phyloP scores from a whole-genome alignment of 2,113 vertebrate species.

The Oreochromis aureus region DNA sequence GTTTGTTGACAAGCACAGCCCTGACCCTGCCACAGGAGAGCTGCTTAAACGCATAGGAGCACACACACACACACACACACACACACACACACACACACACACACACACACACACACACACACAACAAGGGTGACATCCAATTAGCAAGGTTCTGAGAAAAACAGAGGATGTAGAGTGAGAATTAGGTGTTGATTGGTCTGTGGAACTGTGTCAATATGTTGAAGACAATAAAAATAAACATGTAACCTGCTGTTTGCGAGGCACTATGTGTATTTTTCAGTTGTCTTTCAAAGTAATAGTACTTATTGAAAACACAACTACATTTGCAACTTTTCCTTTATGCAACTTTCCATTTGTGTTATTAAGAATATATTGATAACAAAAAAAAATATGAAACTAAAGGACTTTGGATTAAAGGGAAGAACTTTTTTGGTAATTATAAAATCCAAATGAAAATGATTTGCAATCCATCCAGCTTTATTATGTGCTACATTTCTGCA shows the following conservation, averaged over 20 bases:
- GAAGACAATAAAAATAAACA: background rate
- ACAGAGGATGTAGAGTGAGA: background rate
- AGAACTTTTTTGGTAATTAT: background rate
- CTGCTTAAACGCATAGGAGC: background rate
- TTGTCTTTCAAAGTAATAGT: background rate
- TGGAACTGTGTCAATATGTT: background rate
- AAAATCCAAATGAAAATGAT: background rate
- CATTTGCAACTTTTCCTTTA: background rate
- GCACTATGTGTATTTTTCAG: background rate
- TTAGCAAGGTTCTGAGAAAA: slow-evolving; percentile 10
- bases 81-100: background rate
- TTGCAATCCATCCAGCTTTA: background rate
- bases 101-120: background rate
- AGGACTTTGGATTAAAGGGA: background rate
- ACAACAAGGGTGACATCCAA: background rate
- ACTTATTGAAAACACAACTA: background rate
- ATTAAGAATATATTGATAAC: background rate
- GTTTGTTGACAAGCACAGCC: slow-evolving; percentile 38
- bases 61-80: background rate
- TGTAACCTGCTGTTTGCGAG: background rate
- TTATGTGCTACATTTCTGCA: background rate
- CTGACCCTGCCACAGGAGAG: background rate
- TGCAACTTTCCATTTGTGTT: background rate
- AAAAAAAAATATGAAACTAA: background rate
- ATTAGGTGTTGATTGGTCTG: slow-evolving; percentile 1